Conservation (phyloP, 2,888 invertebrate genomes). For the Leptopterna dolabrata region DNA sequence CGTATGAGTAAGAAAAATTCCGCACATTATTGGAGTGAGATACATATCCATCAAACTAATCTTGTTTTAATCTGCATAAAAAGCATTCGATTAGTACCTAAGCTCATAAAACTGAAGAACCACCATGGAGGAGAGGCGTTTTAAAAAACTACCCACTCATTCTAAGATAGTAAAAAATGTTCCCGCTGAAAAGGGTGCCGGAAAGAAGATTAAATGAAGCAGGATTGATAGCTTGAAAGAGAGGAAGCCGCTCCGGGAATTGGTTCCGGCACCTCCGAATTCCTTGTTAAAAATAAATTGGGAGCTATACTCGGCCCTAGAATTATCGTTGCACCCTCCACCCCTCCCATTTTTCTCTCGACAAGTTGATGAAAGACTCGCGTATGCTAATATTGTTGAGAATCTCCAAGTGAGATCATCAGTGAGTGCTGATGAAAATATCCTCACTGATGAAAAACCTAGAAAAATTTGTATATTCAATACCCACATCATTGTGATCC, state of each 20-base stretch:
- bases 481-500: too few species aligned
- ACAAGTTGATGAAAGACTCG: not conserved
- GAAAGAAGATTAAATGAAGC: constrained; percentile 11
- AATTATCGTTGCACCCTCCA: not conserved
- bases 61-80: too few species aligned
- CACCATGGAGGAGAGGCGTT: too few species aligned
- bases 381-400: not conserved
- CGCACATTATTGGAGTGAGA: too few species aligned
- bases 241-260: not conserved
- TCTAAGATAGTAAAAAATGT: not conserved
- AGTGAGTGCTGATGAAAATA: not conserved
- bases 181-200: not conserved
- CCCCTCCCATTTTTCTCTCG: not conserved
- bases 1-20: too few species aligned
- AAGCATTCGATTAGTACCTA: too few species aligned
- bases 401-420: not conserved
- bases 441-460: not conserved
- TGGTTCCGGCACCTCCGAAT: constrained; percentile 1
- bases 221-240: not conserved
- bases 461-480: not conserved
- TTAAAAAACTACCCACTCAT: not conserved
- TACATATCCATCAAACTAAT: too few species aligned
- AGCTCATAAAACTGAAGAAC: too few species aligned
- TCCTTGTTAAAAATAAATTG: constrained; percentile 31
- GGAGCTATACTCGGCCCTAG: not conserved